Percentiles rank a stretch among this genome's conserved stretches.
Conservation (phyloP, 2,113 vertebrate genomes). For the Dunckerocampus dactyliophorus region DNA sequence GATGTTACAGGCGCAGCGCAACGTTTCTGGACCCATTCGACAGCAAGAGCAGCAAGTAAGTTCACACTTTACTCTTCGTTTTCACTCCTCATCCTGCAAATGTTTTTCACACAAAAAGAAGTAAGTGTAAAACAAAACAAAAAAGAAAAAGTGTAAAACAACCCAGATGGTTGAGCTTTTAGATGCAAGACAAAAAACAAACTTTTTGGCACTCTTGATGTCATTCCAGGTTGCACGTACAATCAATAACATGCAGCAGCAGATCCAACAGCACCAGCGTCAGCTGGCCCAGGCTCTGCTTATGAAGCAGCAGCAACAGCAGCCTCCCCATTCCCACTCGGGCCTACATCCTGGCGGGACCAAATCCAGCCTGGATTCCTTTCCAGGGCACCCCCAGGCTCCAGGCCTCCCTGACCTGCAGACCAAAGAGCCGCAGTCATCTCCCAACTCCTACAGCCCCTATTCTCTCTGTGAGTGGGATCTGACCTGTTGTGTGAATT, state of each 20-base stretch:
- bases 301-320: slow-evolving; percentile 86
- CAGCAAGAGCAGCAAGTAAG: slow-evolving; percentile 99
- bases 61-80: slow-evolving; percentile 11
- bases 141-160: background rate
- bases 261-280: slow-evolving; percentile 99
- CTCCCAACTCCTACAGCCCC: slow-evolving; percentile 87
- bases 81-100: background rate
- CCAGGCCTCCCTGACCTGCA: slow-evolving; percentile 91
- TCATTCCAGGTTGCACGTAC: slow-evolving; percentile 91
- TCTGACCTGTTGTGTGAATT: background rate
- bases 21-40: slow-evolving; percentile 96
- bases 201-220: slow-evolving; percentile 3
- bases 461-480: slow-evolving; percentile 86
- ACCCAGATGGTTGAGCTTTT: background rate
- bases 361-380: slow-evolving; percentile 92
- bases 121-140: background rate
- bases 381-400: slow-evolving; percentile 86
- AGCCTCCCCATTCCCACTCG: slow-evolving; percentile 77
- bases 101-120: background rate
- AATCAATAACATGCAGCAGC: slow-evolving; percentile 99
- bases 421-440: slow-evolving; percentile 99
- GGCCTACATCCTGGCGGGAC: slow-evolving; percentile 88
- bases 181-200: background rate
- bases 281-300: slow-evolving; percentile 98
- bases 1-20: slow-evolving; percentile 99